Conservation (phyloP, 2,797 vertebrate genomes). For the Scolopax rusticola region DNA sequence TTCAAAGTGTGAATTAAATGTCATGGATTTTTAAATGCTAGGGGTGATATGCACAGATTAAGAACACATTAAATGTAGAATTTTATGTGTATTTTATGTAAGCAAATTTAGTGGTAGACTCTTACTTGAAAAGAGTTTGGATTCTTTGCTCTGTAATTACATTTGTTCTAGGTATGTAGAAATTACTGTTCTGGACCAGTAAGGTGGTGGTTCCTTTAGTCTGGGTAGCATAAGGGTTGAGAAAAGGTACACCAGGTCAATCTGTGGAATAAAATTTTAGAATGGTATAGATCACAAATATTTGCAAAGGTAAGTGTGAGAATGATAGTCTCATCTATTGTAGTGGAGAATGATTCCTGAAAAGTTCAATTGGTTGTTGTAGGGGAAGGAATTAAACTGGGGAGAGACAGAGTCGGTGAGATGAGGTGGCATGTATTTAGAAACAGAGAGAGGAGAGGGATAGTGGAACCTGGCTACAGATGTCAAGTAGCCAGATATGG, state of each 20-base stretch:
- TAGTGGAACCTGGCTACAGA: background rate
- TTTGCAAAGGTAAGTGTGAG: background rate
- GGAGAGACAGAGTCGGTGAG: background rate
- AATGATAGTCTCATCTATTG: background rate
- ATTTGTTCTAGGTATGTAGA: background rate
- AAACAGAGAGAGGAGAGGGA: background rate
- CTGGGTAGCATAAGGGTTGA: background rate
- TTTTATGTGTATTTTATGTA: background rate
- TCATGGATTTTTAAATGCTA: background rate
- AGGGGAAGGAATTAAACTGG: background rate
- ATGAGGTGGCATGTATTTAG: background rate
- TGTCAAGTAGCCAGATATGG: background rate
- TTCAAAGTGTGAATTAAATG: background rate
- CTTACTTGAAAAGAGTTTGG: background rate
- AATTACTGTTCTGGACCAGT: background rate
- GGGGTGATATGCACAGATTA: background rate
- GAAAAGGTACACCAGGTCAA: background rate
- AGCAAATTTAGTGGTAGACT: background rate
- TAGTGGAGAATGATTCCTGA: background rate
- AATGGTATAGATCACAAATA: background rate
- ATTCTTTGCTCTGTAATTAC: background rate
- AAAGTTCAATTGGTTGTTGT: background rate
- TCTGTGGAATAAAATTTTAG: background rate
- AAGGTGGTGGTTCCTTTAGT: background rate
- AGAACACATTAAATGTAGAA: background rate